Conservation (phyloP, 2,888 invertebrate genomes). For the Stictocephala bisonia region DNA sequence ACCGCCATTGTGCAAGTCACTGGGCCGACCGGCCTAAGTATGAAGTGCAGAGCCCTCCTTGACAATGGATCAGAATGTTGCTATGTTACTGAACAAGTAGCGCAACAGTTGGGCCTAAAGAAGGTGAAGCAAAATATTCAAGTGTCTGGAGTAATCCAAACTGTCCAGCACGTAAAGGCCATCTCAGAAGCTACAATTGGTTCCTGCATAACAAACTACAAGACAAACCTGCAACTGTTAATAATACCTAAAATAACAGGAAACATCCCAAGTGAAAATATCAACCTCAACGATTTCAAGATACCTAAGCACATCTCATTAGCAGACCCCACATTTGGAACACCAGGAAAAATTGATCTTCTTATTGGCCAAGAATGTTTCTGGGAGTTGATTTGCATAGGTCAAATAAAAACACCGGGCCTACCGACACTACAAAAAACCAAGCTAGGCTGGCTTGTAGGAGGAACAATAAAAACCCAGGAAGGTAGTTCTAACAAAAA, state of each 20-base stretch:
- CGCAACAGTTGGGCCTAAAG: neutral
- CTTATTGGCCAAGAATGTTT: slow-evolving; percentile 12
- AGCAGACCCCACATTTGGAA: slow-evolving; percentile 14
- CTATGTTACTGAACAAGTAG: neutral
- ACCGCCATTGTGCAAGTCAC: neutral
- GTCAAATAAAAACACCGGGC: neutral
- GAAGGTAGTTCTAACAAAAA: neutral
- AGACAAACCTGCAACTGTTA: neutral
- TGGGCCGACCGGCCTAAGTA: neutral
- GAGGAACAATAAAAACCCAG: neutral
- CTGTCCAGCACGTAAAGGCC: neutral
- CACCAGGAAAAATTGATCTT: neutral
- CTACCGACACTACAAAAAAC: slow-evolving; percentile 13
- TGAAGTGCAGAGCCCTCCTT: slow-evolving; percentile 12
- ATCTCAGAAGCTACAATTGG: neutral
- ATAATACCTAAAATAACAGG: slow-evolving; percentile 6
- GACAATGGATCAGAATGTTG: slow-evolving; percentile 12
- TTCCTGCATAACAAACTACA: neutral
- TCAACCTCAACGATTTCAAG: neutral
- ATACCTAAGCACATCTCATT: neutral
- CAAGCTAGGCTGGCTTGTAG: slow-evolving; percentile 18
- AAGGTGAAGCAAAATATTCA: neutral
- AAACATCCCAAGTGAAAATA: neutral
- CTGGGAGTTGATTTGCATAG: neutral
- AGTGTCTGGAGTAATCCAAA: slow-evolving; percentile 2